Evolutionary conservation across 1,140 invertebrate genomes (phyloP), one percentile per base, ranked within the genome.

Genomic region (Drosophila takahashii): DNA sequence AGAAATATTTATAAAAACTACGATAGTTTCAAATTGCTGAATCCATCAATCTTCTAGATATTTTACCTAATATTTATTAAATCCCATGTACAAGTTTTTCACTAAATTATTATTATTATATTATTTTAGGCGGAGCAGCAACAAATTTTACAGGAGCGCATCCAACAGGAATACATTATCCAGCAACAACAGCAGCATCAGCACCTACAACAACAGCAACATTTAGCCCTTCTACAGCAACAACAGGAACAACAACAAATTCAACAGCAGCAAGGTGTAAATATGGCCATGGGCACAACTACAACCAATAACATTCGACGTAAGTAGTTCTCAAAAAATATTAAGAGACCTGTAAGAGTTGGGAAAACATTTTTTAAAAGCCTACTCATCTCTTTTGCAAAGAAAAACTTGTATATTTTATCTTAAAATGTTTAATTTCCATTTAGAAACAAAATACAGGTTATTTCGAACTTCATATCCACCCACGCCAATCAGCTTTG

Each of bases 151-250:
- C 78, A 90, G 48, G 89, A 91, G 59, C 90, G 89, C 52, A 78
- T 90, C 16, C 87, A 90, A 48, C 81, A 90, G 41, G 87, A 90
- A 42, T 90, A 73, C 45, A 75, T 90, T 60, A 48, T 90, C 51
- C 87, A 90, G 48, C 87, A 90, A 58, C 87, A 90, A 39, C 85
- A 90, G 32, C 85, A 90, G 13, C 85, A 85, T 42, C 77, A 89
- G 34, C 79, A 90, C 41, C 61, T 91, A 54, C 87, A 90, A 18
- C 87, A 90, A 39, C 87, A 90, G 51, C 89, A 91, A 57, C 81
- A 86, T 54, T 72, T 83, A 66, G 83, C 75, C 13, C 45, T 87
- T 10, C 36, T 87, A 4, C 89, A 90, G 39, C 86, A 90, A n/a
- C 81, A 79, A 34, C 76, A 79, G 9, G 54, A 81, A 0, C 77